Conservation (phyloP, 1,140 invertebrate genomes). For the Philopotamus ludificatus region DNA sequence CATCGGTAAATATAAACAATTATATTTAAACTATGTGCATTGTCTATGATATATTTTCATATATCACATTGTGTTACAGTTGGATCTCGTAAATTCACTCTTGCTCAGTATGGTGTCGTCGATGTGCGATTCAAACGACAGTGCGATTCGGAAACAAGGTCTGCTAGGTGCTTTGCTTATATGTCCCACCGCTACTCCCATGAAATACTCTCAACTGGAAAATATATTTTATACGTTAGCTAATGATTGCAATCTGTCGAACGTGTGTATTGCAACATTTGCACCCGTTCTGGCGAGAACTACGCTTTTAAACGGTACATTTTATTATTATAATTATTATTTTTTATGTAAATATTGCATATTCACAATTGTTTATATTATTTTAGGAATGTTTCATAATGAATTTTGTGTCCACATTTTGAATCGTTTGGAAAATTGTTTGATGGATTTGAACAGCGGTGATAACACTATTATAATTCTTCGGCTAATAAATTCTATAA, state of each 20-base stretch:
- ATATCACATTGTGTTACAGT: constrained; percentile 26
- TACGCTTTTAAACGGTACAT: constrained; percentile 49
- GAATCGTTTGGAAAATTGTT: constrained; percentile 14
- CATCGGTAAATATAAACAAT: constrained; percentile 55
- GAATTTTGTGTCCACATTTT: constrained; percentile 35
- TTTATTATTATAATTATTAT: not conserved
- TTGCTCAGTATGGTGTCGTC: constrained; percentile 51
- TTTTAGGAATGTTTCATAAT: constrained; percentile 34
- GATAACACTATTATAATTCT: constrained; percentile 6
- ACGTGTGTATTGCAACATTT: constrained; percentile 49
- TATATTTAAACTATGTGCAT: not conserved
- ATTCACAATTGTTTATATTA: constrained; percentile 19
- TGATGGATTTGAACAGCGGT: not conserved
- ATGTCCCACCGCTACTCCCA: constrained; percentile 47
- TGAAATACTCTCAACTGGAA: constrained; percentile 52
- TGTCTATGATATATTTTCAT: not conserved
- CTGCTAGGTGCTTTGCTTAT: constrained; percentile 49
- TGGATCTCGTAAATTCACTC: constrained; percentile 52
- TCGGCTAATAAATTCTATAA: constrained; percentile 26
- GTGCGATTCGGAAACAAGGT: constrained; percentile 48
- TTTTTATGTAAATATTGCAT: constrained; percentile 17
- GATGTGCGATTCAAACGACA: constrained; percentile 54
- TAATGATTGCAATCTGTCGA: constrained; percentile 47
- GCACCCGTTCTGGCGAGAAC: constrained; percentile 50
- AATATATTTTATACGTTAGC: constrained; percentile 51